Base-by-base conservation (phyloP, 1,140 invertebrate genomes). In the Magallana ariakensis region DNA sequence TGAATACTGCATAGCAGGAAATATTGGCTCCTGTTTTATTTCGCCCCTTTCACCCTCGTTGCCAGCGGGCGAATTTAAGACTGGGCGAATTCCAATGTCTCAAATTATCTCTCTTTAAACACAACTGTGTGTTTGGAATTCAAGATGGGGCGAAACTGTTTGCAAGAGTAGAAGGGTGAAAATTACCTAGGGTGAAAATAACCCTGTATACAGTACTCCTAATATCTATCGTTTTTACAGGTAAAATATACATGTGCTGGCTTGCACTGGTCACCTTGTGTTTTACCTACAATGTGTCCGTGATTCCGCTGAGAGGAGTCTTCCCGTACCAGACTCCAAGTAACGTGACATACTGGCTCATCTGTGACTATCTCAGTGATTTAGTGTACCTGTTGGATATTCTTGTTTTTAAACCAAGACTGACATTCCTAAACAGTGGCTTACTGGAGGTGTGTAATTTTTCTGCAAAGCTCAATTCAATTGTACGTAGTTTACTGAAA, bases 231-330 rank as follows among this genome's bases (percentile, higher is more conserved):
- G 4, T 46, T n/a, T 56, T 90, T 90, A 13, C 88, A 94, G 93
- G 92, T 87, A 93, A 92, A 87, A 83, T 91, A 15, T 98, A 98
- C 93, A 96, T 98, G 56, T 94, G 94, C 0, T 99, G 98, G 98
- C 95, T 99, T 70, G 96, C 96, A 56, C 94, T 98, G 9, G 97
- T 98, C 0, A 97, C 97, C 0, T 91, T 97, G 53, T 96, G 96
- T 85, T 98, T 97, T 92, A 95, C 97, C 58, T 99, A 99, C 95
- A 99, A 99, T 92, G 96, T 97, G 46, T 97, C 97, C 96, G 96
- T 96, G 7, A 97, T 99, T 75, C 97, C 97, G 0, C 94, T 99
- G 9, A 95, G 98, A 26, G 96, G 96, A 8, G 96, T 97, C 0
- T 99, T 99, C 82, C 91, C 91, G 0, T 94, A 94, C 82, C 92